Evolutionary conservation across 2,888 invertebrate genomes (phyloP).

Genomic region (Drosophila kuntzei): DNA sequence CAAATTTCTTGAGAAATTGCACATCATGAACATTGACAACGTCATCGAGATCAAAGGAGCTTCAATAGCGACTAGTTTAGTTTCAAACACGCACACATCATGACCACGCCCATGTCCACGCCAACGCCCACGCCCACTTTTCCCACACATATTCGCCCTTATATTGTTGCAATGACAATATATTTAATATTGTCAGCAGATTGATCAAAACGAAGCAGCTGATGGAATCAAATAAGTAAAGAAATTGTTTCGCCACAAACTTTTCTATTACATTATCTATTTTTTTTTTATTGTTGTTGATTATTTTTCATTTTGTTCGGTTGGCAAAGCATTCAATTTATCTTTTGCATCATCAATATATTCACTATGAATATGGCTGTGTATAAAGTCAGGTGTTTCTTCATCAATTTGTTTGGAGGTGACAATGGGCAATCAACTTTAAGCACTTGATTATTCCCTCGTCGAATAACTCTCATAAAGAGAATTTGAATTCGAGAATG

Average conservation of each 20-base stretch:
- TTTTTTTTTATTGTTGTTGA: conserved; percentile 38
- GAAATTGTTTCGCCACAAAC: conserved; percentile 54
- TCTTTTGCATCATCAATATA: conserved; percentile 55
- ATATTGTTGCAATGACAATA: conserved; percentile 69
- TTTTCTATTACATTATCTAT: conserved; percentile 33
- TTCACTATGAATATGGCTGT: conserved; percentile 24
- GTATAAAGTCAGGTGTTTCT: conserved; percentile 33
- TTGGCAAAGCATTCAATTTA: conserved; percentile 57
- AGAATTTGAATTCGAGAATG: conserved; percentile 5
- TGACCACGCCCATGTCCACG: conserved; percentile 10
- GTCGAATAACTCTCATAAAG: conserved; percentile 5
- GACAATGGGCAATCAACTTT: conserved; percentile 51
- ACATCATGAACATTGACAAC: conserved; percentile 68
- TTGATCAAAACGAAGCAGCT: conserved; percentile 18
- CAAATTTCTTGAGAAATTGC: conserved; percentile 72
- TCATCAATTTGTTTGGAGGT: conserved; percentile 41
- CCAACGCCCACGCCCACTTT: no score
- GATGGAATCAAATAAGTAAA: conserved; percentile 31
- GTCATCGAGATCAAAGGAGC: conserved; percentile 73
- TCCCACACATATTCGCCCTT: background rate
- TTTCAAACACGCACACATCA: conserved; percentile 32
- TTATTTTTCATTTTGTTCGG: conserved; percentile 50
- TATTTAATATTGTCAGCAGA: conserved; percentile 61
- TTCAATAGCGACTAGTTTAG: conserved; percentile 60
- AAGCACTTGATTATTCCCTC: conserved; percentile 42